phyloP scores from a whole-genome alignment of 2,888 invertebrate genomes.

The Lapara coniferarum region DNA sequence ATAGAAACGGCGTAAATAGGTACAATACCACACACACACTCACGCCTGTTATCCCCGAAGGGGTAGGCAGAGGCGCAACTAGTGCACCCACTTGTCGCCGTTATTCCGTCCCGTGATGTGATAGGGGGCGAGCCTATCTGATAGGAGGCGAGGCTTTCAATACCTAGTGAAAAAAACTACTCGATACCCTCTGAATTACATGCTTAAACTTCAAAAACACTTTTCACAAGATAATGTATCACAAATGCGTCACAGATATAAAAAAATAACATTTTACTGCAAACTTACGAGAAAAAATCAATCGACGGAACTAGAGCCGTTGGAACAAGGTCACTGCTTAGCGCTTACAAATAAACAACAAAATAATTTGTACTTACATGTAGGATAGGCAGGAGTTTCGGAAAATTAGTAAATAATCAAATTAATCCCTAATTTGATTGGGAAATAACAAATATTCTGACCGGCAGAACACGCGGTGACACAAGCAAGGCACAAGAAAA shows the following conservation, averaged over 20 bases:
- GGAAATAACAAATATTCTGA: conserved; percentile 46
- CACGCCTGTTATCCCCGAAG: too few species aligned
- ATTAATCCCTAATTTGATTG: conserved; percentile 51
- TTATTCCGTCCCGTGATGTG: too few species aligned
- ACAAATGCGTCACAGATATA: background rate
- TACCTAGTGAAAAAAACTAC: too few species aligned
- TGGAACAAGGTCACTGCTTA: conserved; percentile 34
- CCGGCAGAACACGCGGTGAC: conserved; percentile 66
- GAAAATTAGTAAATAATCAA: conserved; percentile 30
- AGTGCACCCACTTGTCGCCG: too few species aligned
- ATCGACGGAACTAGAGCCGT: conserved; percentile 30
- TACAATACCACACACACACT: too few species aligned
- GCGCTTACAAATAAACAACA: conserved; percentile 2
- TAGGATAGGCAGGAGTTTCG: background rate
- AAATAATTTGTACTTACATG: conserved; percentile 11
- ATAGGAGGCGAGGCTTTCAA: too few species aligned
- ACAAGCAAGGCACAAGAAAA: conserved; percentile 35
- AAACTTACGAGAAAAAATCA: conserved; percentile 33
- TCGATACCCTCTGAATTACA: background rate
- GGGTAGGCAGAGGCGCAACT: too few species aligned
- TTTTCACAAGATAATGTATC: background rate
- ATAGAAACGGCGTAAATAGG: too few species aligned
- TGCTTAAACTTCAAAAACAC: background rate
- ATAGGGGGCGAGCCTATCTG: too few species aligned
- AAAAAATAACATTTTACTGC: background rate